Base-by-base conservation (phyloP, 2,888 invertebrate species). In the Amphipyra tragopoginis region DNA sequence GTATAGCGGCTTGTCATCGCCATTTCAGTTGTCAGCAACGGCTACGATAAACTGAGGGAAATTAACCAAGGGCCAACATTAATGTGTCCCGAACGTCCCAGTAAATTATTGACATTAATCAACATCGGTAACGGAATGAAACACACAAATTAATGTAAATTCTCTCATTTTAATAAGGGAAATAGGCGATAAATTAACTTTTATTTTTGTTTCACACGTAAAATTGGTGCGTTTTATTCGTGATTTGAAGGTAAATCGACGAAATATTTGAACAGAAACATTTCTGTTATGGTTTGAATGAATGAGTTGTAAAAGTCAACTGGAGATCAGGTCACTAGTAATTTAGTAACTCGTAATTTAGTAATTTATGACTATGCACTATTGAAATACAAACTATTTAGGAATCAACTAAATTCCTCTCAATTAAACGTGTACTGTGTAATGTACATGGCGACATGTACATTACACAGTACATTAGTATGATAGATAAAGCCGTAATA, bases 21-120 rank as follows among this genome's bases (percentile, higher is more conserved):
- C 86, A 81, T 90, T 84, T 81, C 72, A 79, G 71, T 72, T 85
- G 89, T 87, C 87, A 85, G 70, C 88, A 79, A 54, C n/a, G 74
- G 50, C 76, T 64, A 73, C 82, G 81, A 87, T 86, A 85, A 87
- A 86, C 73, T 82, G 82, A 21, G 72, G 76, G 81, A 85, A 83
- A 81, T 79, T 78, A 80, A 81, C 78, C 79, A 80, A 85, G 82
- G 85, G 81, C 81, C 75, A 65, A 76, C 82, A 80, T 89, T 85
- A 82, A 84, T 82, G 73, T 77, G 84, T 84, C 83, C 67, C 61
- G 71, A 71, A 73, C 67, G 65, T 75, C 67, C 54, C 69, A 58
- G 77, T 83, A 83, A 85, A 75, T 79, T 83, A 83, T 77, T 65
- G 63, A 57, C 75, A 77, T 87, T 80, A 79, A 87, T 86, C 85